A percentile compares a stretch with the other conserved stretches of the same genome.
Evolutionary conservation across 2,888 invertebrate genomes (phyloP).

Genomic region (Herminia tarsipennalis): DNA sequence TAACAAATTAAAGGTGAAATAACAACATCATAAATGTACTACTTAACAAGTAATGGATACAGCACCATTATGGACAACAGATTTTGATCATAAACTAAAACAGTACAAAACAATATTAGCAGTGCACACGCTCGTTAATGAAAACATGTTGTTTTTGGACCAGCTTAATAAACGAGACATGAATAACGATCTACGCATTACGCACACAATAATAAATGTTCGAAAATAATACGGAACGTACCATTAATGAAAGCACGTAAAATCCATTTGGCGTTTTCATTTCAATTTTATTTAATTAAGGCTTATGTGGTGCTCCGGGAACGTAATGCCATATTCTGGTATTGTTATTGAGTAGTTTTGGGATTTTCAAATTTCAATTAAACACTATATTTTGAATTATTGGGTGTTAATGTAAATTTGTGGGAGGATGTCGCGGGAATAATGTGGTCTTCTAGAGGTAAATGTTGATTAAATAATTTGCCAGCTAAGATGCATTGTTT

Average conservation of each 20-base stretch:
- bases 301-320: slow-evolving; percentile 64
- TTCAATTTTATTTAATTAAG: slow-evolving; percentile 86
- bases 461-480: too few species aligned
- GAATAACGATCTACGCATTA: slow-evolving; percentile 78
- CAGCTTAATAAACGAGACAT: slow-evolving; percentile 81
- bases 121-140: slow-evolving; percentile 62
- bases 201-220: slow-evolving; percentile 78
- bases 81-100: slow-evolving; percentile 59
- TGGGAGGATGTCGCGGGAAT: too few species aligned
- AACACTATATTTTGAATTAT: slow-evolving; percentile 38
- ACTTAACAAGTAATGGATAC: slow-evolving; percentile 25
- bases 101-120: slow-evolving; percentile 67
- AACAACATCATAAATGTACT: slow-evolving; percentile 4
- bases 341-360: slow-evolving; percentile 52
- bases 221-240: slow-evolving; percentile 81
- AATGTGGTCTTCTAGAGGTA: too few species aligned
- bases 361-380: slow-evolving; percentile 47
- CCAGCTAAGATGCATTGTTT: too few species aligned
- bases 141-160: slow-evolving; percentile 83
- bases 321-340: slow-evolving; percentile 56
- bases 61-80: slow-evolving; percentile 41
- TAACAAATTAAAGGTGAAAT: not conserved
- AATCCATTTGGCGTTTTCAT: slow-evolving; percentile 84
- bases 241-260: slow-evolving; percentile 84
- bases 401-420: slow-evolving; percentile 21